Percentiles rank a stretch among this genome's conserved stretches.
Conservation (phyloP, 2,797 vertebrate species). For the Crocodylus rhombifer region DNA sequence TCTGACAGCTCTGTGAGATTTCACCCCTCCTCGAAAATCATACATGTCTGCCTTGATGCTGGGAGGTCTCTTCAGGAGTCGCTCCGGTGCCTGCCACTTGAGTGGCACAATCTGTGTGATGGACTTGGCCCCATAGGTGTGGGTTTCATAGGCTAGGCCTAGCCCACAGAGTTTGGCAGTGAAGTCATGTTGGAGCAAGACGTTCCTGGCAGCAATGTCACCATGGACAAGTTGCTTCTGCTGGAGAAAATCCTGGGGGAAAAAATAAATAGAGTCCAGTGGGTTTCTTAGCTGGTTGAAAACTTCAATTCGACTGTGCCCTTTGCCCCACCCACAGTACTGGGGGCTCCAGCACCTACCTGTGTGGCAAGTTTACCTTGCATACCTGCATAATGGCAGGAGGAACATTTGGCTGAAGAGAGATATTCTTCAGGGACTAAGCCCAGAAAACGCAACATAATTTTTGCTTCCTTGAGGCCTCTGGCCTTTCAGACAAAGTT, state of each 20-base stretch:
- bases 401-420: background rate
- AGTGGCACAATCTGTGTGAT: slow-evolving; percentile 65
- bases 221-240: slow-evolving; percentile 89
- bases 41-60: slow-evolving; percentile 89
- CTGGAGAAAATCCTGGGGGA: slow-evolving; percentile 89
- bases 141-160: slow-evolving; percentile 84
- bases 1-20: background rate
- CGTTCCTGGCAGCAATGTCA: slow-evolving; percentile 89
- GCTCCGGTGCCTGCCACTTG: slow-evolving; percentile 95
- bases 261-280: background rate
- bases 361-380: background rate
- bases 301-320: background rate
- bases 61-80: slow-evolving; percentile 82
- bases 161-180: slow-evolving; percentile 91
- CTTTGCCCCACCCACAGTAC: background rate
- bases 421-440: background rate
- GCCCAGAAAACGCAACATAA: background rate
- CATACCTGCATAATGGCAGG: background rate
- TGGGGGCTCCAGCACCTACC: background rate
- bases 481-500: background rate
- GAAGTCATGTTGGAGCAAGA: slow-evolving; percentile 86
- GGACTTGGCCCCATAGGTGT: slow-evolving; percentile 62
- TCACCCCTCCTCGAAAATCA: slow-evolving; percentile 51
- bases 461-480: background rate
- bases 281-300: background rate